These are phyloP conservation scores for Cydia strobilella DNA, from an alignment of 1,140 invertebrate genomes.

Conservation along the genomic window DNA sequence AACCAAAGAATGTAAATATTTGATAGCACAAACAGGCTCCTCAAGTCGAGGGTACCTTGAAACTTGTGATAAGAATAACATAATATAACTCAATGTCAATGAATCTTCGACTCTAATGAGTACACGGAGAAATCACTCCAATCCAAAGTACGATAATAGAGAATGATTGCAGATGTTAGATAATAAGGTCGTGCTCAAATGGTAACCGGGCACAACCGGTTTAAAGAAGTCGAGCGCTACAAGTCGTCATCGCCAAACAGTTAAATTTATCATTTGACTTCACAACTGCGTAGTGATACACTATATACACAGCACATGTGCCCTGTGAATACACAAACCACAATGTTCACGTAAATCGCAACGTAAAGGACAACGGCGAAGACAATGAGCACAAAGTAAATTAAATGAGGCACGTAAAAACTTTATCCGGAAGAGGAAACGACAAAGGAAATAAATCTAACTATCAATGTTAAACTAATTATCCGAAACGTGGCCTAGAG, in stretches of 20 bases:
- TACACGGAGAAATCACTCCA: constrained; percentile 15
- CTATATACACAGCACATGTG: constrained; percentile 20
- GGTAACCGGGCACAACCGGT: constrained; percentile 34
- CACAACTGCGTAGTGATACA: constrained; percentile 32
- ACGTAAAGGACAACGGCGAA: neutral
- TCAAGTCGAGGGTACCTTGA: constrained; percentile 36
- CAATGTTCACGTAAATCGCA: neutral
- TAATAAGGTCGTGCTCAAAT: constrained; percentile 38
- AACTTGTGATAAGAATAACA: constrained; percentile 41
- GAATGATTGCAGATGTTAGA: constrained; percentile 33
- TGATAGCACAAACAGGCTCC: neutral
- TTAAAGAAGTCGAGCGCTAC: constrained; percentile 31
- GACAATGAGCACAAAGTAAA: neutral
- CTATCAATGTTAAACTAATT: constrained; percentile 22
- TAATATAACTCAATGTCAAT: neutral
- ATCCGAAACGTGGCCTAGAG: constrained; percentile 19
- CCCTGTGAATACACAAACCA: neutral
- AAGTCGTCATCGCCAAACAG: constrained; percentile 19
- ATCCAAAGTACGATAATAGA: constrained; percentile 15
- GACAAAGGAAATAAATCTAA: constrained; percentile 3
- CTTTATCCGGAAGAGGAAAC: constrained; percentile 10
- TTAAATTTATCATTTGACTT: constrained; percentile 30
- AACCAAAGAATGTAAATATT: neutral
- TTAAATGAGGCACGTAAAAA: neutral
- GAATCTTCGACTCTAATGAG: neutral